A percentile compares a stretch with the other conserved stretches of the same genome.
Evolutionary conservation across 2,797 vertebrate species (phyloP).

Genomic region (Lepidocolaptes lacrymiger): DNA sequence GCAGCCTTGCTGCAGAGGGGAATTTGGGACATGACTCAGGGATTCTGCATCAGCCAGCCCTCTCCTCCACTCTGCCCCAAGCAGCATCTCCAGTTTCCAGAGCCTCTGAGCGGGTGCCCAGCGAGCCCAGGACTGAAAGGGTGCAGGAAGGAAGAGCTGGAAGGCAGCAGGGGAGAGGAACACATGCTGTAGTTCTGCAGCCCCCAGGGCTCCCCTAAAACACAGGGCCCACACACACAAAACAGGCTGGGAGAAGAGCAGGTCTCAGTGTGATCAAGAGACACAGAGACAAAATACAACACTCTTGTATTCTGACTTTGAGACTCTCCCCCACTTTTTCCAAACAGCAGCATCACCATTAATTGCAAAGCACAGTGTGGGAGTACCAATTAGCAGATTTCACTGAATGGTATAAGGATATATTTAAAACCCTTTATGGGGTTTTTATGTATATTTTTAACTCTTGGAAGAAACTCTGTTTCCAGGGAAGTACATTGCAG

Average conservation of each 20-base stretch:
- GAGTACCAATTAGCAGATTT: slow-evolving; percentile 40
- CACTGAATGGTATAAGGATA: not conserved
- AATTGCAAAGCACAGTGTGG: not conserved
- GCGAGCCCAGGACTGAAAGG: not conserved
- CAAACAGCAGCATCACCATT: not conserved
- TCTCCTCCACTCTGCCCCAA: not conserved
- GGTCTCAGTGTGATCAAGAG: not conserved
- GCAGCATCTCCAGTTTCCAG: not conserved
- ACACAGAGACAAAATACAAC: rapidly evolving
- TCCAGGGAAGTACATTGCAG: not conserved
- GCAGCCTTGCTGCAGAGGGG: slow-evolving; percentile 23
- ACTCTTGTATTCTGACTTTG: not conserved
- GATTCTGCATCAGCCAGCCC: not conserved
- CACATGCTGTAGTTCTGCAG: rapidly evolving
- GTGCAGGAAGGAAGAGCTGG: not conserved
- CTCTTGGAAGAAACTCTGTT: slow-evolving; percentile 26
- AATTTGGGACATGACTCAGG: slow-evolving; percentile 41
- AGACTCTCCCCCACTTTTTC: not conserved
- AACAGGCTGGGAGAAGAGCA: not conserved
- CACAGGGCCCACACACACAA: not conserved
- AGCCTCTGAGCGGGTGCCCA: not conserved
- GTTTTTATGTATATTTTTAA: slow-evolving; percentile 15
- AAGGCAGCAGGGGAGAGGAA: not conserved
- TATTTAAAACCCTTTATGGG: slow-evolving; percentile 14
- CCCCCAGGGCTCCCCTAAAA: not conserved